phyloP scores from a whole-genome alignment of 2,113 vertebrate species.

The Jacana jacana region DNA sequence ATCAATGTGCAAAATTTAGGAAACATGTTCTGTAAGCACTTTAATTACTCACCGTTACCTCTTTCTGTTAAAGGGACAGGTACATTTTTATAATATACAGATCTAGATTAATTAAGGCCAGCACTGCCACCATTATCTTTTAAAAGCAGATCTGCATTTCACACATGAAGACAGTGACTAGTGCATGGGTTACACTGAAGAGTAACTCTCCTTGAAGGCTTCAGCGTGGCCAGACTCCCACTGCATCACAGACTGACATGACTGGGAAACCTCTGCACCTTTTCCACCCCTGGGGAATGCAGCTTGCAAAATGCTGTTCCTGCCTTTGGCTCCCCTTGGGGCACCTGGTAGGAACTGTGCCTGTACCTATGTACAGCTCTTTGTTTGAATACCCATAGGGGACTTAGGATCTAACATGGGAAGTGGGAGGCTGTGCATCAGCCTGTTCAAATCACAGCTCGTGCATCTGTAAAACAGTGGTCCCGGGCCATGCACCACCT shows the following conservation, averaged over 20 bases:
- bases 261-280: neutral
- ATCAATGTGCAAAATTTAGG: neutral
- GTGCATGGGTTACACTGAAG: neutral
- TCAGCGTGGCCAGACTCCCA: neutral
- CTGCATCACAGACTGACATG: accelerated
- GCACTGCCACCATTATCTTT: neutral
- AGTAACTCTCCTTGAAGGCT: neutral
- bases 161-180: neutral
- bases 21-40: neutral
- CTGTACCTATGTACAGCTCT: neutral
- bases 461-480: neutral
- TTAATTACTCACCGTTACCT: neutral
- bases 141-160: neutral
- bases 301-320: neutral
- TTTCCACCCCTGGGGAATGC: neutral
- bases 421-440: neutral
- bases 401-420: neutral
- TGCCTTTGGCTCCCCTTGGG: neutral
- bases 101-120: neutral
- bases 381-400: neutral
- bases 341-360: neutral
- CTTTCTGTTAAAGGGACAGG: neutral
- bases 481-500: neutral
- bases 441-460: neutral
- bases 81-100: neutral